Conservation (phyloP, 2,888 invertebrate genomes). For the Agapetus fuscipes region DNA sequence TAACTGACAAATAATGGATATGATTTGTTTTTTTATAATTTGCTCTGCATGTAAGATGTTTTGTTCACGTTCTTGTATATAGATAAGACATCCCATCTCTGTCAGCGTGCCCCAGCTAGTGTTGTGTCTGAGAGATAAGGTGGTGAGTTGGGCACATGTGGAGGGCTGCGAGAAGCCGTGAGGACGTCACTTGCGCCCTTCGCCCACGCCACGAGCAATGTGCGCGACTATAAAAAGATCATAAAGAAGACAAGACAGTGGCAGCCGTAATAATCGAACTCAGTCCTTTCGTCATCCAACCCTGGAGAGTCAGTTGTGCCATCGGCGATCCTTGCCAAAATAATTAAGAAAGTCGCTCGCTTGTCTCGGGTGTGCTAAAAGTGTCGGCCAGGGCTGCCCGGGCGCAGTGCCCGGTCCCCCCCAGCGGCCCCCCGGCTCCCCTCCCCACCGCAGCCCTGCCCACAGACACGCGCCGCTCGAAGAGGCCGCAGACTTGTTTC, state of each 20-base stretch:
- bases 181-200: not conserved
- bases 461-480: constrained; percentile 46
- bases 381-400: constrained; percentile 46
- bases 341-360: constrained; percentile 65
- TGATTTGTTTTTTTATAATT: too few species aligned
- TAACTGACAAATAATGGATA: too few species aligned
- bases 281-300: constrained; percentile 41
- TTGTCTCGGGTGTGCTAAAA: constrained; percentile 48
- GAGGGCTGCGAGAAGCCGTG: too few species aligned
- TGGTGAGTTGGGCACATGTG: too few species aligned
- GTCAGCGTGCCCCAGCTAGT: too few species aligned
- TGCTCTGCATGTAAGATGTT: too few species aligned
- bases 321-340: constrained; percentile 62
- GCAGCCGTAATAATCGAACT: constrained; percentile 19
- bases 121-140: too few species aligned
- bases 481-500: constrained; percentile 46
- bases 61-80: too few species aligned
- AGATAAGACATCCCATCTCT: too few species aligned
- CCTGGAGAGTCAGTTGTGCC: constrained; percentile 46
- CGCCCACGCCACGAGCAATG: constrained; percentile 26
- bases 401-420: constrained; percentile 41
- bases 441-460: constrained; percentile 46
- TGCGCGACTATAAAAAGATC: constrained; percentile 48
- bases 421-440: constrained; percentile 48
- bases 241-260: constrained; percentile 28